phyloP scores from a whole-genome alignment of 2,113 vertebrate species.

The Amblyornis subalaris region DNA sequence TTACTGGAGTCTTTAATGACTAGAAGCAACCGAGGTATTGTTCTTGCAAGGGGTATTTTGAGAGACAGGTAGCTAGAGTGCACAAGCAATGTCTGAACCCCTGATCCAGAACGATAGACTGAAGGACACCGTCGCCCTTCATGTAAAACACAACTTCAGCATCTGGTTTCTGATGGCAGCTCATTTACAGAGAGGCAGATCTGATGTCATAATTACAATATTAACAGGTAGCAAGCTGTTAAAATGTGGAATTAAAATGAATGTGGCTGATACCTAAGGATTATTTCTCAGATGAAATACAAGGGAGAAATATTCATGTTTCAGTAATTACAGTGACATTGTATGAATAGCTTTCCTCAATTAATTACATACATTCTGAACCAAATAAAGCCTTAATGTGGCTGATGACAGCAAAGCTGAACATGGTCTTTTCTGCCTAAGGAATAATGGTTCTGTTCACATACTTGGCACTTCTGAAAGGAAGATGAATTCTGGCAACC shows the following conservation, averaged over 20 bases:
- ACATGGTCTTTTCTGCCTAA: neutral
- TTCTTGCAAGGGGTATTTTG: neutral
- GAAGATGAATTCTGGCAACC: constrained; percentile 14
- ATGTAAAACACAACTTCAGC: neutral
- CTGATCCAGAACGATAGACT: neutral
- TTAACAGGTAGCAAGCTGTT: neutral
- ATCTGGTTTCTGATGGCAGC: neutral
- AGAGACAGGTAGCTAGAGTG: neutral
- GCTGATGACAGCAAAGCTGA: constrained; percentile 4
- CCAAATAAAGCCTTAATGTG: neutral
- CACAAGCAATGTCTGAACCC: neutral
- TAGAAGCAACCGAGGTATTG: neutral
- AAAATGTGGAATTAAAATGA: neutral
- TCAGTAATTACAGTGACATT: neutral
- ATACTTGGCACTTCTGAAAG: constrained; percentile 1
- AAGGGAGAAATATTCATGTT: neutral
- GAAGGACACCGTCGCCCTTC: neutral
- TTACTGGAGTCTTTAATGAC: neutral
- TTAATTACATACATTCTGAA: neutral
- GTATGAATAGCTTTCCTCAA: neutral
- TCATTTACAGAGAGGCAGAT: neutral
- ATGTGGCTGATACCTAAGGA: neutral
- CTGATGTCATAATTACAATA: neutral
- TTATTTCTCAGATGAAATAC: constrained; percentile 1
- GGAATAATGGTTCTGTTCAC: neutral